Conservation (phyloP, 2,888 invertebrate genomes). For the Aphidoletes aphidimyza region DNA sequence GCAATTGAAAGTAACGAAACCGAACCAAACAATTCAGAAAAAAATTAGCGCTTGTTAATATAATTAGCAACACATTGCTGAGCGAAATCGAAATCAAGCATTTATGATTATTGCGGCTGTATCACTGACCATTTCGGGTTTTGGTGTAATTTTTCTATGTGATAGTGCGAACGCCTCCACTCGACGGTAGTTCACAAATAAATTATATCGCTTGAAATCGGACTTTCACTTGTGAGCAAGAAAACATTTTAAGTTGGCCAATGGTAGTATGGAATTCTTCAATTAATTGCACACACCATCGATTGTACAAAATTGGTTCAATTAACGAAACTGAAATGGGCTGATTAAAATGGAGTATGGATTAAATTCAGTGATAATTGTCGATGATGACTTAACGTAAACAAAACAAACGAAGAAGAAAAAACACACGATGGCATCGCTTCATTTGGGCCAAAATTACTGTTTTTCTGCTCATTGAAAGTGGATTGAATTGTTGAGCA, state of each 20-base stretch:
- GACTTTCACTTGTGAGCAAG: no score
- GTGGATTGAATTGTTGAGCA: no score
- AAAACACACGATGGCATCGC: no score
- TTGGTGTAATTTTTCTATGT: no score
- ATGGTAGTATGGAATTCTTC: neutral
- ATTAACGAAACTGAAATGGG: neutral
- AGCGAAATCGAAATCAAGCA: neutral
- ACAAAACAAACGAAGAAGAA: no score
- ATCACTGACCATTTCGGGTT: no score
- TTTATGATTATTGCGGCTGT: conserved; percentile 15
- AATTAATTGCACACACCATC: neutral
- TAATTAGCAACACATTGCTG: neutral
- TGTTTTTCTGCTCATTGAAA: no score
- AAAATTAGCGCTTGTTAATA: conserved; percentile 14
- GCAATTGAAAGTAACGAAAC: neutral
- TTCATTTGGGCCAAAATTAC: no score
- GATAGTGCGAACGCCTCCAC: neutral
- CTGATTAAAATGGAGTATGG: neutral
- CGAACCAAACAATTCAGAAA: neutral
- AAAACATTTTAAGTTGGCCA: no score
- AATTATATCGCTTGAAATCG: no score
- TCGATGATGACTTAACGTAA: neutral
- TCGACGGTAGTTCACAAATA: no score
- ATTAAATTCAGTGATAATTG: neutral
- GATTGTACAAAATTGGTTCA: neutral